These are phyloP conservation scores for Bolinopsis microptera DNA, from an alignment of 37 sponge, comb jelly and placozoan species.

Conservation along the genomic window DNA sequence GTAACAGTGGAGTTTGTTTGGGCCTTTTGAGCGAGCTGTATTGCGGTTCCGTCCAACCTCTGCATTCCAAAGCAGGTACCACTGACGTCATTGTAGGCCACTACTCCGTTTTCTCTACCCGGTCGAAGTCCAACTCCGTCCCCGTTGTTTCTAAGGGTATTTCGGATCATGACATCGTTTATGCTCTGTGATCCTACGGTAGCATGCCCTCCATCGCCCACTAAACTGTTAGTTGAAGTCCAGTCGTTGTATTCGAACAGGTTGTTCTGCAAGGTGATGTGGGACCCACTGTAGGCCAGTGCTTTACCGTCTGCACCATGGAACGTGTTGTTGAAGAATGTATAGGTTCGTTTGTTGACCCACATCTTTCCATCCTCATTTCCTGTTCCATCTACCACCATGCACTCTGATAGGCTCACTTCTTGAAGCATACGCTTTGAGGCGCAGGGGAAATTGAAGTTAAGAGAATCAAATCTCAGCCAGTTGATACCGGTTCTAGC, in stretches of 20 bases:
- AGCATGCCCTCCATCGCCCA: not conserved
- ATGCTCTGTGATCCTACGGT: not conserved
- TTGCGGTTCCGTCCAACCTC: not conserved
- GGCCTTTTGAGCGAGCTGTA: not conserved
- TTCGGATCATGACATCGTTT: not conserved
- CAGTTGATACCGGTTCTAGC: not conserved
- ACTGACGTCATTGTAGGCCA: not conserved
- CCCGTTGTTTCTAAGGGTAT: not conserved
- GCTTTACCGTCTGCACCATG: not conserved
- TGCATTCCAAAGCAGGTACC: not conserved
- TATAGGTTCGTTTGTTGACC: not conserved
- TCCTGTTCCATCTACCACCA: not conserved
- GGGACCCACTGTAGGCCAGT: not conserved
- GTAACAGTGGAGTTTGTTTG: not conserved
- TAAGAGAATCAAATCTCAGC: constrained; percentile 39
- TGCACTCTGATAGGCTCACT: not conserved
- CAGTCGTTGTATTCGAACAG: not conserved
- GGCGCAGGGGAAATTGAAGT: constrained; percentile 66
- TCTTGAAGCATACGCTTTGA: constrained; percentile 45
- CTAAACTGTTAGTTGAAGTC: too few relatives aligned
- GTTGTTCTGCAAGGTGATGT: not conserved
- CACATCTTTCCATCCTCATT: not conserved
- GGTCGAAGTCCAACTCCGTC: not conserved
- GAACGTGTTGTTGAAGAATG: not conserved
- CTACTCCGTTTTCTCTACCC: not conserved